Evolutionary conservation across 2,888 invertebrate genomes (phyloP), one percentile per base, ranked within the genome.

Genomic region (Cryptosula pallasiana): DNA sequence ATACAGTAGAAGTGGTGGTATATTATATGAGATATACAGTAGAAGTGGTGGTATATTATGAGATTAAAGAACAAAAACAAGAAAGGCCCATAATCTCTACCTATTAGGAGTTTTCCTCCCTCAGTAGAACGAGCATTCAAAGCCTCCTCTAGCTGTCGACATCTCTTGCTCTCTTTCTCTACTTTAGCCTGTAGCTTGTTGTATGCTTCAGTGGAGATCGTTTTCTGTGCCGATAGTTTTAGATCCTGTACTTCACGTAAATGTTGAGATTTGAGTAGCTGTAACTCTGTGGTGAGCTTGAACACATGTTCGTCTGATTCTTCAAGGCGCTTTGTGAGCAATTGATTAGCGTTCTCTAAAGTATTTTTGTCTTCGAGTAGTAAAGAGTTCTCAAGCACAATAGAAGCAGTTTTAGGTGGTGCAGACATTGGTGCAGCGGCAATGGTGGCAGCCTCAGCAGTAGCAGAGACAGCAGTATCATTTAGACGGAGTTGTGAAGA

Each of bases 81-180:
- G n/a, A n/a, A n/a, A n/a, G n/a, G n/a, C n/a, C n/a, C n/a, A n/a
- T n/a, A n/a, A n/a, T n/a, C n/a, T 45, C 29, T 3, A 70, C 70
- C 45, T 29, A 35, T 23, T 29, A 70, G 29, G 16, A 70, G 32
- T 29, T 36, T 9, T 23, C 45, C 32, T 23, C 70, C 32, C 32
- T 70, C 70, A 5, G 45, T 36, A 5, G 70, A 36, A n/a, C 32
- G 70, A 5, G 25, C 45, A 9, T 36, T 70, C 27, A 70, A 29
- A 36, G 70, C 70, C 36, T 54, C 27, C 29, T 70, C 70, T 16
- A 70, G 29, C 70, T 70, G 23, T 29, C n/a, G n/a, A 23, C 70
- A 54, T 32, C 70, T 36, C 27, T 54, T 36, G n/a, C 16, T 23
- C 45, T 70, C 70, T 36, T 23, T 20, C 3, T 70, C 70, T 25